Conservation (phyloP, 2,113 vertebrate species). For the Platichthys flesus region DNA sequence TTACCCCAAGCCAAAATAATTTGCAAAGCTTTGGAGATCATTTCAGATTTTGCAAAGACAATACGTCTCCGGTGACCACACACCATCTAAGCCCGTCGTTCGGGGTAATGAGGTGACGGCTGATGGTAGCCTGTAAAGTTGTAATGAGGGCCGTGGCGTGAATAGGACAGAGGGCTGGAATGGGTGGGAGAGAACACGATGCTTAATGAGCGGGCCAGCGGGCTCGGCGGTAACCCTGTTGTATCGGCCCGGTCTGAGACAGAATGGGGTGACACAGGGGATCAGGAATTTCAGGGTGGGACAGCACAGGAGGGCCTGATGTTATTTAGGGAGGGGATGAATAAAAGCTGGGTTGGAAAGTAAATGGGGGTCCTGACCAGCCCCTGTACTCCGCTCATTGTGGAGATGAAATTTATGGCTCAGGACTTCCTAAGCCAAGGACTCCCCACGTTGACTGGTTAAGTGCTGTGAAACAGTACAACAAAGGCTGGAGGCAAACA, state of each 20-base stretch:
- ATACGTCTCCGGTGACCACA: slow-evolving; percentile 43
- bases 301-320: slow-evolving; percentile 70
- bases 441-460: slow-evolving; percentile 85
- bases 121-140: slow-evolving; percentile 77
- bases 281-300: slow-evolving; percentile 71
- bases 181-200: slow-evolving; percentile 74
- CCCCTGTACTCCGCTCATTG: slow-evolving; percentile 74
- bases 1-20: not conserved
- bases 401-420: slow-evolving; percentile 83
- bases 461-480: slow-evolving; percentile 65
- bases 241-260: slow-evolving; percentile 59
- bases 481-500: slow-evolving; percentile 62
- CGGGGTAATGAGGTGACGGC: slow-evolving; percentile 64
- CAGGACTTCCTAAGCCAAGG: slow-evolving; percentile 82
- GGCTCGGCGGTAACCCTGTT: slow-evolving; percentile 70
- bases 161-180: slow-evolving; percentile 69
- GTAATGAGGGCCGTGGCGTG: slow-evolving; percentile 67
- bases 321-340: slow-evolving; percentile 76
- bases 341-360: slow-evolving; percentile 80
- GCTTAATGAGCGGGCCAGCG: slow-evolving; percentile 76
- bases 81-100: slow-evolving; percentile 22
- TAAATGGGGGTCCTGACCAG: slow-evolving; percentile 80
- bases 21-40: not conserved
- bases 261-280: slow-evolving; percentile 66
- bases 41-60: slow-evolving; percentile 41